Percentiles rank a stretch among this genome's conserved stretches.
These are phyloP conservation scores for Trachelipus rathkii DNA, from an alignment of 1,140 invertebrate genomes.

Conservation along the genomic window DNA sequence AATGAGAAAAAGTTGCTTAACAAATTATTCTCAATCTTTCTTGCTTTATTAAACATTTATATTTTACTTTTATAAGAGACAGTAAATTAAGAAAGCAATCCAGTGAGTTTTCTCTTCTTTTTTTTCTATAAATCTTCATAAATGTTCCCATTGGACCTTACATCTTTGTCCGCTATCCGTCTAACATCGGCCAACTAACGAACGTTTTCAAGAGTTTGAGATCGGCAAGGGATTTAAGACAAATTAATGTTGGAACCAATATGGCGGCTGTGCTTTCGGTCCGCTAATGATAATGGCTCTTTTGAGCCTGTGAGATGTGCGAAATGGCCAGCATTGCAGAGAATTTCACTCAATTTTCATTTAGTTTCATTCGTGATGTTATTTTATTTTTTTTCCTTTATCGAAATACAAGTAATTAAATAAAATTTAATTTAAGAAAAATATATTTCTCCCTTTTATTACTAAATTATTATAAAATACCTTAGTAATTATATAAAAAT, in stretches of 20 bases:
- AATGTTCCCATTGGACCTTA: background rate
- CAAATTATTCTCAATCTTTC: background rate
- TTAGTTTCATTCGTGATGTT: constrained; percentile 18
- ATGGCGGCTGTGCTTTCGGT: constrained; percentile 40
- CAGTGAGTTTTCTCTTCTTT: background rate
- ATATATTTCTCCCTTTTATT: too few species aligned
- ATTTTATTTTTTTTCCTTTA: too few species aligned
- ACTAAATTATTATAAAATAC: too few species aligned
- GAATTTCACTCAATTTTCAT: constrained; percentile 25
- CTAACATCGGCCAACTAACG: background rate
- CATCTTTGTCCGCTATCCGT: constrained; percentile 1
- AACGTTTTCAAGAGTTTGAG: constrained; percentile 19
- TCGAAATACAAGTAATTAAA: too few species aligned
- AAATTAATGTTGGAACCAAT: constrained; percentile 44
- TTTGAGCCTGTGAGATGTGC: constrained; percentile 35
- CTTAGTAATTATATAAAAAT: too few species aligned
- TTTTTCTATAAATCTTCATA: constrained; percentile 12
- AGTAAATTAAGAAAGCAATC: background rate
- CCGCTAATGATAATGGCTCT: constrained; percentile 44
- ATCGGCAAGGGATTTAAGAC: constrained; percentile 40
- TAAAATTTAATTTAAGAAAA: too few species aligned
- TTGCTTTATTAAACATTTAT: constrained; percentile 4
- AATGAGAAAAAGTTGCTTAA: background rate
- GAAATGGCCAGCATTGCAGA: constrained; percentile 26
- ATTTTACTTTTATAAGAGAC: constrained; percentile 1